Conservation (phyloP, 2,797 vertebrate species). For the Gymnopithys bicolor region DNA sequence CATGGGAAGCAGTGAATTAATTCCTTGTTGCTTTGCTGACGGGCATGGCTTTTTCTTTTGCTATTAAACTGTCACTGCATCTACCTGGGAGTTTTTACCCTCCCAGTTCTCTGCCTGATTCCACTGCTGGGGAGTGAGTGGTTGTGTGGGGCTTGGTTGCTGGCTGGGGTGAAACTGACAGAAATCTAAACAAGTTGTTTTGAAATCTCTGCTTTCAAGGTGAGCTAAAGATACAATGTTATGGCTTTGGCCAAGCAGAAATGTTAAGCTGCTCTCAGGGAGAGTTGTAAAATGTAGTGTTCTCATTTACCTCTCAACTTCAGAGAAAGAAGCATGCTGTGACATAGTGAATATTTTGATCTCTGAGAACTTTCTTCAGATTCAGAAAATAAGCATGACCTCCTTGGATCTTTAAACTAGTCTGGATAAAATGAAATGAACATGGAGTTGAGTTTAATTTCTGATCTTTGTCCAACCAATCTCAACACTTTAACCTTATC, state of each 20-base stretch:
- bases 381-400: slow-evolving; percentile 49
- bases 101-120: fast-evolving
- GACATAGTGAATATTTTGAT: slow-evolving; percentile 53
- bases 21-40: neutral
- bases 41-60: neutral
- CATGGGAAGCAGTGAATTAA: neutral
- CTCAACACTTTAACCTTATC: slow-evolving; percentile 64
- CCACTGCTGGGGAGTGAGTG: neutral
- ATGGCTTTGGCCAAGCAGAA: neutral
- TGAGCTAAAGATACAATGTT: neutral
- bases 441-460: slow-evolving; percentile 52
- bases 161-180: neutral
- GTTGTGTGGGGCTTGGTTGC: neutral
- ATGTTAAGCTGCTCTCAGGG: neutral
- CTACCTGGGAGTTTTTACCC: neutral
- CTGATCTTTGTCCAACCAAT: slow-evolving; percentile 58
- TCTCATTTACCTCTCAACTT: slow-evolving; percentile 41
- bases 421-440: slow-evolving; percentile 54
- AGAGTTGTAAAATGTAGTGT: slow-evolving; percentile 12
- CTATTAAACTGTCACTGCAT: neutral
- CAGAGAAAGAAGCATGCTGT: slow-evolving; percentile 32
- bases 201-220: neutral
- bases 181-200: neutral
- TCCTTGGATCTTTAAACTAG: slow-evolving; percentile 46
- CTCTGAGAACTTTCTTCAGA: slow-evolving; percentile 36